These are phyloP conservation scores for Asteroscopus sphinx DNA, from an alignment of 2,888 invertebrate genomes.

Conservation along the genomic window DNA sequence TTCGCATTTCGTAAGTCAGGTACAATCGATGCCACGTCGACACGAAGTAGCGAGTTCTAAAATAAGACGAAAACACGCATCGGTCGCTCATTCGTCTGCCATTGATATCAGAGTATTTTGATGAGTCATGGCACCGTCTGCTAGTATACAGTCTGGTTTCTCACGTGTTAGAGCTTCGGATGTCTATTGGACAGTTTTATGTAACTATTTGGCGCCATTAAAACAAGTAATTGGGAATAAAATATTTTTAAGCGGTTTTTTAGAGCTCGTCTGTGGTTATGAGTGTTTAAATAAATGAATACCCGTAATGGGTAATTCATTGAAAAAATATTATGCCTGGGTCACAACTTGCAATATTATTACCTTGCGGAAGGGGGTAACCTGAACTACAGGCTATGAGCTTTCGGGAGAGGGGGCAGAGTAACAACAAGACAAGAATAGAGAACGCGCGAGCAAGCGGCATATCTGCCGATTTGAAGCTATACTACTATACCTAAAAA, in stretches of 20 bases:
- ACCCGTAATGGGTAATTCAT: no score
- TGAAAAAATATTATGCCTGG: no score
- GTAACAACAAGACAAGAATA: no score
- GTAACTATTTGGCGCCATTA: constrained; percentile 19
- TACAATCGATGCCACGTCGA: constrained; percentile 60
- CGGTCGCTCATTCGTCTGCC: constrained; percentile 61
- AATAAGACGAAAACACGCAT: constrained; percentile 67
- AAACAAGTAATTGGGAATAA: constrained; percentile 19
- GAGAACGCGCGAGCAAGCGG: no score
- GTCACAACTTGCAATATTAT: neutral
- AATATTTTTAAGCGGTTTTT: constrained; percentile 18
- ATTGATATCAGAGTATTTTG: constrained; percentile 66
- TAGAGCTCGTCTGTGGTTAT: constrained; percentile 8
- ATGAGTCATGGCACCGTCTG: constrained; percentile 71
- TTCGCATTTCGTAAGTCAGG: constrained; percentile 34
- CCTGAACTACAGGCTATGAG: no score
- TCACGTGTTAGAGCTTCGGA: constrained; percentile 25
- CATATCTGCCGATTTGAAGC: no score
- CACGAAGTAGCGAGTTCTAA: constrained; percentile 62
- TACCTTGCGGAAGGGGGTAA: no score
- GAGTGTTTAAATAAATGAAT: constrained; percentile 7
- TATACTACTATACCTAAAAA: no score
- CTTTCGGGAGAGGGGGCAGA: no score
- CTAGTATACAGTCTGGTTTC: constrained; percentile 46
- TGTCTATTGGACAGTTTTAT: constrained; percentile 32